Evolutionary conservation across 2,888 invertebrate species (phyloP), one percentile per base, ranked within the genome.

Genomic region (Rhagonycha fulva): DNA sequence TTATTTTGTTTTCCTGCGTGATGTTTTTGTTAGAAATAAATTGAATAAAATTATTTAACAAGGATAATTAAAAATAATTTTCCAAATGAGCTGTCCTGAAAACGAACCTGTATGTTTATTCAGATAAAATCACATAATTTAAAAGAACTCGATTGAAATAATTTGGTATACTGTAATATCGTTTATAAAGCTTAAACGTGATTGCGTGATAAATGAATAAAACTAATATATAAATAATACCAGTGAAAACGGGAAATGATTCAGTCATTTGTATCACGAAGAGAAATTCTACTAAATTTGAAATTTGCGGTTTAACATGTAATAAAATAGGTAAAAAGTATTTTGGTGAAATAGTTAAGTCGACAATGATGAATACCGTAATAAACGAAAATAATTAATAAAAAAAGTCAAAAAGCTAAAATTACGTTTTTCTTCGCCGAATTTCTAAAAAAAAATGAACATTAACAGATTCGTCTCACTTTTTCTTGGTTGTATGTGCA

Each of bases 171-270:
- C 68, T 63, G 67, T 62, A 72, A 72, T 60, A 71, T 68, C 63
- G 69, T 75, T 72, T 75, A 68, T 26, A 70, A 75, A 69, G 60
- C 75, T 72, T 72, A 32, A 61, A 75, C 62, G 30, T 61, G 71
- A 68, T 72, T 68, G 75, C 75, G 71, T 72, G 75, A 68, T 72
- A 72, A 75, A 69, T 68, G 68, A 62, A 32, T 72, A 71, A 70
- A 71, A 72, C 63, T 63, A 68, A 75, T 75, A 72, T 69, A 69
- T 28, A 75, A 72, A 75, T 75, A 69, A 75, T 72, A 69, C 61
- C 24, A 66, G 14, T 26, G 14, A 69, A 66, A 69, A 60, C 71
- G 69, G 71, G 30, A 62, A 75, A 72, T 62, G 69, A 68, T 68
- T 68, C 62, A 10, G 63, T 32, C 71, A 71, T 71, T 75, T 68